phyloP scores from a whole-genome alignment of 2,113 vertebrate species.

The Silurus glanis region DNA sequence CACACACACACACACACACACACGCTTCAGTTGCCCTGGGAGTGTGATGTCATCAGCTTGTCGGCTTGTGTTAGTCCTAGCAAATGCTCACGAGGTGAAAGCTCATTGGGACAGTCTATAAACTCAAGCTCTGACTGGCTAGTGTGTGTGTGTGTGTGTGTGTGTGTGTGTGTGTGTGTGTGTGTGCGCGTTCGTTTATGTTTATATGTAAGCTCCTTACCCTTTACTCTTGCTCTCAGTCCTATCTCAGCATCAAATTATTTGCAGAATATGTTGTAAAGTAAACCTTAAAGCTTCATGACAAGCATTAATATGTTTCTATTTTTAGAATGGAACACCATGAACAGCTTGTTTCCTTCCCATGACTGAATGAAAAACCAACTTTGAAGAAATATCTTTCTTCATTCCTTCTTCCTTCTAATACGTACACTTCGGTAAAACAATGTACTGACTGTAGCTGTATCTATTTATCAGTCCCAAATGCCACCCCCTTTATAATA shows the following conservation, averaged over 20 bases:
- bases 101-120: constrained; percentile 58
- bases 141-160: constrained; percentile 17
- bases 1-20: constrained; percentile 11
- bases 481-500: not conserved
- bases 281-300: not conserved
- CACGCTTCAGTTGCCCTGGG: constrained; percentile 45
- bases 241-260: not conserved
- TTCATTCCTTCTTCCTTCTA: not conserved
- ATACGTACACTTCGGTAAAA: not conserved
- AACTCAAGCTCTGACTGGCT: not conserved
- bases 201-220: not conserved
- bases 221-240: not conserved
- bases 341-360: not conserved
- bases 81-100: constrained; percentile 63
- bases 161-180: constrained; percentile 23
- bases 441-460: not conserved
- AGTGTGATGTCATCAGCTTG: constrained; percentile 74
- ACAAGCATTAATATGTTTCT: not conserved
- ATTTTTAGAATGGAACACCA: not conserved
- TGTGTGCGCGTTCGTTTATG: not conserved
- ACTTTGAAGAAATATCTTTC: not conserved
- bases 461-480: not conserved
- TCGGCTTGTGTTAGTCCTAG: constrained; percentile 68
- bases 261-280: not conserved
- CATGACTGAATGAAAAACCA: not conserved